These are phyloP conservation scores for Limulus polyphemus DNA, from an alignment of 2,888 invertebrate species.

Conservation along the genomic window DNA sequence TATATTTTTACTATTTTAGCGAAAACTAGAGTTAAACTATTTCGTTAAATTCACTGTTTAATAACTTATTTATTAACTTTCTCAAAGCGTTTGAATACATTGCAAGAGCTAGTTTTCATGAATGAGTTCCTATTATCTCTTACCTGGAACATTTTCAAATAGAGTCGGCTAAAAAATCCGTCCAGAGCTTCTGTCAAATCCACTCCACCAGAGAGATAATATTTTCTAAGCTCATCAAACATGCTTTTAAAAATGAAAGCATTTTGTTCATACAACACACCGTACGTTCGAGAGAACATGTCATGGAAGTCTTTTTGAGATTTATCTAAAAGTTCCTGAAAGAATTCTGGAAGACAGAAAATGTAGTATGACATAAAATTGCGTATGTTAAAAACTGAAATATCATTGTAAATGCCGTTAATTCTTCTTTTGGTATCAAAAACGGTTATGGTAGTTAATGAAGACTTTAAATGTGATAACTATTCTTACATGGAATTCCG, in stretches of 20 bases:
- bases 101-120: too few relatives aligned
- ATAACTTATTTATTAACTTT: background rate
- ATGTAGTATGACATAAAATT: too few relatives aligned
- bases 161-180: constrained; percentile 78
- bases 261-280: constrained; percentile 86
- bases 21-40: too few relatives aligned
- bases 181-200: constrained; percentile 78
- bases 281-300: constrained; percentile 92
- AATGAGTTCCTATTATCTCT: background rate
- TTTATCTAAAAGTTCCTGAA: constrained; percentile 65
- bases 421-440: too few relatives aligned
- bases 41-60: too few relatives aligned
- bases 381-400: too few relatives aligned
- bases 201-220: constrained; percentile 70
- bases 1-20: too few relatives aligned
- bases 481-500: too few relatives aligned
- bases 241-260: constrained; percentile 82
- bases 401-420: too few relatives aligned
- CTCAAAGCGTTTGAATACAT: background rate
- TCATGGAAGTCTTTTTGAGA: constrained; percentile 78
- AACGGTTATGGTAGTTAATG: too few relatives aligned
- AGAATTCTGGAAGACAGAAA: constrained; percentile 53
- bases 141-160: constrained; percentile 75
- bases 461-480: too few relatives aligned
- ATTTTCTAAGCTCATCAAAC: constrained; percentile 75